A percentile compares a stretch with the other conserved stretches of the same genome.
Evolutionary conservation across 2,888 invertebrate genomes (phyloP).

Genomic region (Hirtodrosophila histrioides): DNA sequence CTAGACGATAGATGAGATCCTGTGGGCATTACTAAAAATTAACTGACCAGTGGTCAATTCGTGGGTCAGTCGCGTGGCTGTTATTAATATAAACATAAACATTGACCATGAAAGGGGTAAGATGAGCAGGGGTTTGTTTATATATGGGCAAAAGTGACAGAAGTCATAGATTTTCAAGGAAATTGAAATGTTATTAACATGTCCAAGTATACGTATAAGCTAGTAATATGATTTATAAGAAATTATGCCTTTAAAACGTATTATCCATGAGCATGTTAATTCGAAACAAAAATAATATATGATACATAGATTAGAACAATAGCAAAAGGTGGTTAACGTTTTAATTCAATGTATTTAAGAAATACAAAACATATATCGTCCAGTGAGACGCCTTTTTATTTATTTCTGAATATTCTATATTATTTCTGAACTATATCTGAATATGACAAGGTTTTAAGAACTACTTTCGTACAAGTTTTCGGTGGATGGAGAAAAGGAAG

Average conservation of each 20-base stretch:
- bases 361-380: no score
- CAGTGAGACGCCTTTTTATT: no score
- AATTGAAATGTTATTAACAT: neutral
- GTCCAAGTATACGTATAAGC: neutral
- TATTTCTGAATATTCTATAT: neutral
- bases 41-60: constrained; percentile 72
- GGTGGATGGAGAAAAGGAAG: constrained; percentile 7
- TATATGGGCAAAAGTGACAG: constrained; percentile 26
- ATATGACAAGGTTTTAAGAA: neutral
- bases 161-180: constrained; percentile 42
- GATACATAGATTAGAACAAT: no score
- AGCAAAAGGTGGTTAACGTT: no score
- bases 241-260: no score
- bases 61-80: constrained; percentile 71
- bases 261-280: no score
- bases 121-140: constrained; percentile 33
- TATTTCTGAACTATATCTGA: neutral
- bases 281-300: no score
- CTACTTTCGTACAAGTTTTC: constrained; percentile 25
- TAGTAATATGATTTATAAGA: no score
- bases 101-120: constrained; percentile 59
- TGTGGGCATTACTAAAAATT: constrained; percentile 36
- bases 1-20: constrained; percentile 18
- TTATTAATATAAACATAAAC: constrained; percentile 74
- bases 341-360: no score